Conservation (phyloP, 2,888 invertebrate genomes). For the Rutpela maculata region DNA sequence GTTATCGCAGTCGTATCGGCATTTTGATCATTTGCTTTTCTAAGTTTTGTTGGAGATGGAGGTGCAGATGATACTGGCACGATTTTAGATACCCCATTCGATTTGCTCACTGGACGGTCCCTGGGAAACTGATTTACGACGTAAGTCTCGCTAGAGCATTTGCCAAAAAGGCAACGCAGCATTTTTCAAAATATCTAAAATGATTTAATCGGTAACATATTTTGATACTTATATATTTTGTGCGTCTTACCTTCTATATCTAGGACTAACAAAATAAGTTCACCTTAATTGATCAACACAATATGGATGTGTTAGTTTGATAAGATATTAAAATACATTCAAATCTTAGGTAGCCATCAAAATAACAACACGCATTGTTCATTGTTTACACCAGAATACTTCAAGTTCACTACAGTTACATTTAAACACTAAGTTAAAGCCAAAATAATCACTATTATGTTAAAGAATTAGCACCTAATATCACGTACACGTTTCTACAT, state of each 20-base stretch:
- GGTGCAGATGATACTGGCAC: background rate
- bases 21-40: background rate
- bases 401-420: background rate
- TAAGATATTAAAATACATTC: background rate
- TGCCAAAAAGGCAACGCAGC: slow-evolving; percentile 24
- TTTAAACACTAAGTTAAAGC: background rate
- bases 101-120: background rate
- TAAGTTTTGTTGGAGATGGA: background rate
- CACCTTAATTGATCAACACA: background rate
- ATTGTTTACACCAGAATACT: background rate
- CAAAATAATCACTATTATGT: background rate
- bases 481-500: background rate
- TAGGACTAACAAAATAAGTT: background rate
- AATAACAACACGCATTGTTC: background rate
- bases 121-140: background rate
- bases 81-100: slow-evolving; percentile 9
- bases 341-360: background rate
- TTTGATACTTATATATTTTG: background rate
- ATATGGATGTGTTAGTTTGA: background rate
- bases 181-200: slow-evolving; percentile 13
- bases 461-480: background rate
- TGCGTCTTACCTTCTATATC: background rate
- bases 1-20: background rate
- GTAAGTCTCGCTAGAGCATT: slow-evolving; percentile 33
- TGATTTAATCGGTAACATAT: background rate